phyloP scores from a whole-genome alignment of 2,797 vertebrate genomes.

The Picus viridis region DNA sequence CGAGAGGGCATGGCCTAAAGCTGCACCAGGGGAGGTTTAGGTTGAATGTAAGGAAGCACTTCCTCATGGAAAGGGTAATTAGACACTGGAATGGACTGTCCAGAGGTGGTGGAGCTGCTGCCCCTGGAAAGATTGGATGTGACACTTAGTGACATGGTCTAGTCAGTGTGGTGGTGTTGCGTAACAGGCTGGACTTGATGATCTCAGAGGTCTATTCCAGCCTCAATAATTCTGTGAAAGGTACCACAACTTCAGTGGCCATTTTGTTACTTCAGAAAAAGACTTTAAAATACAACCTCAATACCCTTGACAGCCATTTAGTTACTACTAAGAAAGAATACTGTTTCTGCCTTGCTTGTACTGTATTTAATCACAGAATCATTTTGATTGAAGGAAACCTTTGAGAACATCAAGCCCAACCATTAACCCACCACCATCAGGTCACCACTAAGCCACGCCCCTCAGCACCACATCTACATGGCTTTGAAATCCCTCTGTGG shows the following conservation, averaged over 20 bases:
- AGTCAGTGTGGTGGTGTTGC: too few relatives aligned
- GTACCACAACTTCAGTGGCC: not conserved
- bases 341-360: not conserved
- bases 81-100: too few relatives aligned
- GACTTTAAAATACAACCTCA: not conserved
- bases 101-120: too few relatives aligned
- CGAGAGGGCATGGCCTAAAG: too few relatives aligned
- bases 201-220: too few relatives aligned
- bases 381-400: not conserved
- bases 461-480: not conserved
- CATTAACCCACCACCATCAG: not conserved
- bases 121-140: too few relatives aligned
- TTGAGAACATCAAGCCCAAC: not conserved
- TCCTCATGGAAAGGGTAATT: too few relatives aligned
- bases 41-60: too few relatives aligned
- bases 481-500: not conserved
- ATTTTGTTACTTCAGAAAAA: not conserved
- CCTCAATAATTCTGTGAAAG: too few relatives aligned
- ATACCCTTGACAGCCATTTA: not conserved
- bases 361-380: not conserved
- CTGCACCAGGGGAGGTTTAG: too few relatives aligned
- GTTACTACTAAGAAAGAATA: not conserved
- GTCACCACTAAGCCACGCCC: not conserved
- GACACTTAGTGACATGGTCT: too few relatives aligned
- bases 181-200: too few relatives aligned